Conservation (phyloP, 2,113 vertebrate species). For the Pterocles burchelli region DNA sequence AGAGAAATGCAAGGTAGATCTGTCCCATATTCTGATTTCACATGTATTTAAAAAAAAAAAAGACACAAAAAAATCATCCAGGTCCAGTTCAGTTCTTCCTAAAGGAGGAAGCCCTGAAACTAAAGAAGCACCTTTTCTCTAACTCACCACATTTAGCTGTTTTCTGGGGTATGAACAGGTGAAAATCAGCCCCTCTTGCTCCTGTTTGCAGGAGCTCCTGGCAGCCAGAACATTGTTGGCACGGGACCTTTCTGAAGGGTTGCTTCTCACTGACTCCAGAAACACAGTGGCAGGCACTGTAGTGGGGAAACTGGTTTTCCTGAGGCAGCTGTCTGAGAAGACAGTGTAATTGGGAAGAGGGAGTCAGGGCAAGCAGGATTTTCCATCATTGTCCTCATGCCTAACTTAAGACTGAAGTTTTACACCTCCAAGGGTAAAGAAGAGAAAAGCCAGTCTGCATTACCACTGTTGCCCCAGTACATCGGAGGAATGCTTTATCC, state of each 20-base stretch:
- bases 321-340: background rate
- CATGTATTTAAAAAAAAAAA: background rate
- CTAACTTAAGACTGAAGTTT: background rate
- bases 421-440: background rate
- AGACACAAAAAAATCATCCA: background rate
- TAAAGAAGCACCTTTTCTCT: background rate
- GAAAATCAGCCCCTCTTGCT: background rate
- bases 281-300: background rate
- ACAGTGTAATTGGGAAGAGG: background rate
- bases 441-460: background rate
- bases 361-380: background rate
- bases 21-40: background rate
- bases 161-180: background rate
- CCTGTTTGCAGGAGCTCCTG: background rate
- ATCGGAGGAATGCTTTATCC: background rate
- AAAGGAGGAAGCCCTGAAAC: background rate
- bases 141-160: background rate
- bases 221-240: background rate
- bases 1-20: background rate
- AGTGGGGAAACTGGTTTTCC: background rate
- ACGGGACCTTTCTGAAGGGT: background rate
- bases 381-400: background rate
- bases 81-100: background rate
- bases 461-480: background rate
- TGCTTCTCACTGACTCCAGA: background rate